These are phyloP conservation scores for Thelaira solivaga DNA, from an alignment of 2,888 invertebrate species.

Conservation along the genomic window DNA sequence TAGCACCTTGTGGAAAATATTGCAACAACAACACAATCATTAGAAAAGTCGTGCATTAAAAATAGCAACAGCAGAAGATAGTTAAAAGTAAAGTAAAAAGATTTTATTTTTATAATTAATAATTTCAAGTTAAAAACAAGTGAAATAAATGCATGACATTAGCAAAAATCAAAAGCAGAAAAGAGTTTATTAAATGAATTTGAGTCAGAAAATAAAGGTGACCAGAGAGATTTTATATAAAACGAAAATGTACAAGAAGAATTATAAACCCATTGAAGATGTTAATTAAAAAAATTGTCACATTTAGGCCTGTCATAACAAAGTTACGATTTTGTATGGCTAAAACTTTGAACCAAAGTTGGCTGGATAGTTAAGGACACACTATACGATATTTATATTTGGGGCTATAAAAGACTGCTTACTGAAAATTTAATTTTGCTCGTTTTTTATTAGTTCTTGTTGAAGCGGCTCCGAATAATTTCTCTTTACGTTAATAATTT, in stretches of 20 bases:
- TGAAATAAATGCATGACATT: background rate
- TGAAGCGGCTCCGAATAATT: too few species aligned
- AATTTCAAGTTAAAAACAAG: conserved; percentile 3
- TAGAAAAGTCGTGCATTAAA: conserved; percentile 15
- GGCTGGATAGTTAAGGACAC: too few species aligned
- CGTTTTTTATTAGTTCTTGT: too few species aligned
- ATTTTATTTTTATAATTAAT: conserved; percentile 21
- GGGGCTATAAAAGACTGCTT: too few species aligned
- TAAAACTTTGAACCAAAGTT: too few species aligned
- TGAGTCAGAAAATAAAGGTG: background rate
- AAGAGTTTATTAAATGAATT: background rate
- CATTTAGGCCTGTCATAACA: too few species aligned
- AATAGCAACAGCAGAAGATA: background rate
- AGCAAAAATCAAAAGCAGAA: conserved; percentile 2
- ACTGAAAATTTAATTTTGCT: too few species aligned
- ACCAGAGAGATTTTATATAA: too few species aligned
- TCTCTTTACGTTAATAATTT: too few species aligned
- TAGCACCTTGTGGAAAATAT: conserved; percentile 33
- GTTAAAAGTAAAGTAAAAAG: background rate
- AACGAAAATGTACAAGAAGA: background rate
- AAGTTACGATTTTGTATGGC: too few species aligned
- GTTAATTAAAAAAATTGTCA: background rate
- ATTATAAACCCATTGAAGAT: background rate
- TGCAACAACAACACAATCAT: too few species aligned
- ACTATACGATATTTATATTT: too few species aligned